These are phyloP conservation scores for Pocillopora grandis DNA, from an alignment of 92 coral and sea anemone species.

Conservation along the genomic window DNA sequence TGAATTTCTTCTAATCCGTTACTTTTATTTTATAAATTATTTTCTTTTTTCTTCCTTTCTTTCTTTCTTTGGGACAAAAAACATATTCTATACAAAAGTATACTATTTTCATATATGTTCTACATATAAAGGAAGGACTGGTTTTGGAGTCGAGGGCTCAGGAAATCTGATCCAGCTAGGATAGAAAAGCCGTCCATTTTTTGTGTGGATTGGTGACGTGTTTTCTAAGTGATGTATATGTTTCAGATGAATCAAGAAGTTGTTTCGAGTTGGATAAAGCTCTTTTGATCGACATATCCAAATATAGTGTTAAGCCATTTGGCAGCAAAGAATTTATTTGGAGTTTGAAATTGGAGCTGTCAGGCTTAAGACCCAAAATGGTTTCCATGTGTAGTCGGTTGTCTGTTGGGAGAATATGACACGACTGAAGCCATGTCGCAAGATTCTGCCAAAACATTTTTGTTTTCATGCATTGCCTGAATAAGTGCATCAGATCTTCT, in stretches of 20 bases:
- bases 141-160: not conserved
- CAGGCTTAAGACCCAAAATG: not conserved
- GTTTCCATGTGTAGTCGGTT: not conserved
- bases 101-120: no score
- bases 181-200: not conserved
- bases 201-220: not conserved
- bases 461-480: constrained; percentile 4
- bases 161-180: not conserved
- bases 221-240: not conserved
- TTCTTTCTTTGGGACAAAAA: no score
- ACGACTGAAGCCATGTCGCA: constrained; percentile 12
- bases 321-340: not conserved
- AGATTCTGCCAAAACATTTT: not conserved
- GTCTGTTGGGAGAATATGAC: constrained; percentile 5
- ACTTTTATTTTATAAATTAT: no score
- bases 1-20: no score
- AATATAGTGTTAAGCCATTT: not conserved
- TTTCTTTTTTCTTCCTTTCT: no score
- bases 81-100: no score
- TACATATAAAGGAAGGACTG: no score
- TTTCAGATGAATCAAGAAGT: constrained; percentile 3
- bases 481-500: constrained; percentile 17
- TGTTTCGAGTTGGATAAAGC: not conserved
- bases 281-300: not conserved
- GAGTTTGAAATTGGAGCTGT: not conserved